These are phyloP conservation scores for Eugnorisma glareosa DNA, from an alignment of 2,888 invertebrate species.

Conservation along the genomic window DNA sequence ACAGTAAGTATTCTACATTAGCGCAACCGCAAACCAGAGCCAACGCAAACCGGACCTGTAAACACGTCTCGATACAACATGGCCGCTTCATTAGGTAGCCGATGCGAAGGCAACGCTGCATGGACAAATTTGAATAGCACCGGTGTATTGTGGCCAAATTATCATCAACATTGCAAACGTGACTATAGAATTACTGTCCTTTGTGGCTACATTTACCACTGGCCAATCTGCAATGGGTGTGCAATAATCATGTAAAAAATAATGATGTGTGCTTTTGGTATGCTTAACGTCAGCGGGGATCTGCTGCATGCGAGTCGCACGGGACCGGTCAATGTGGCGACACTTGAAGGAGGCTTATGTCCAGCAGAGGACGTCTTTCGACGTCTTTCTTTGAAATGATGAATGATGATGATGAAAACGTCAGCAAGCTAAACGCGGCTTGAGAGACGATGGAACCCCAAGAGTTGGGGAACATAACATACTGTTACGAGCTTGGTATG, in stretches of 20 bases:
- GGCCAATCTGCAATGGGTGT: constrained; percentile 26
- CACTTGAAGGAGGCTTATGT: too few relatives aligned
- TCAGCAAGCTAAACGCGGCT: constrained; percentile 1
- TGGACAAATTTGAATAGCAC: constrained; percentile 57
- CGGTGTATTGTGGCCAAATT: constrained; percentile 48
- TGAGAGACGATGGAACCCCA: not conserved
- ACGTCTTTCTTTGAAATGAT: too few relatives aligned
- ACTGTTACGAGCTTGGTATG: too few relatives aligned
- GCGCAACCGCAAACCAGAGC: constrained; percentile 43
- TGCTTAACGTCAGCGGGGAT: too few relatives aligned
- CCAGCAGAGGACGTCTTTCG: too few relatives aligned
- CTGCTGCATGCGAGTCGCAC: too few relatives aligned
- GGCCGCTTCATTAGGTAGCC: constrained; percentile 56
- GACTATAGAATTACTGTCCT: constrained; percentile 29
- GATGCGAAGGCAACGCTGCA: constrained; percentile 30
- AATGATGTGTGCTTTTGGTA: constrained; percentile 36
- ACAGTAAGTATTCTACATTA: constrained; percentile 14
- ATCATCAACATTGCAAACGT: constrained; percentile 39
- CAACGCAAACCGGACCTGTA: constrained; percentile 42
- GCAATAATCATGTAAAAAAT: constrained; percentile 41
- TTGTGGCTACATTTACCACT: constrained; percentile 20
- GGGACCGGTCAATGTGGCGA: too few relatives aligned
- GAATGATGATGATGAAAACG: too few relatives aligned
- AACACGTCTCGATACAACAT: constrained; percentile 53
- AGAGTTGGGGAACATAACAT: not conserved